Evolutionary conservation across 2,797 vertebrate species (phyloP).

Genomic region (Denticeps clupeoides): DNA sequence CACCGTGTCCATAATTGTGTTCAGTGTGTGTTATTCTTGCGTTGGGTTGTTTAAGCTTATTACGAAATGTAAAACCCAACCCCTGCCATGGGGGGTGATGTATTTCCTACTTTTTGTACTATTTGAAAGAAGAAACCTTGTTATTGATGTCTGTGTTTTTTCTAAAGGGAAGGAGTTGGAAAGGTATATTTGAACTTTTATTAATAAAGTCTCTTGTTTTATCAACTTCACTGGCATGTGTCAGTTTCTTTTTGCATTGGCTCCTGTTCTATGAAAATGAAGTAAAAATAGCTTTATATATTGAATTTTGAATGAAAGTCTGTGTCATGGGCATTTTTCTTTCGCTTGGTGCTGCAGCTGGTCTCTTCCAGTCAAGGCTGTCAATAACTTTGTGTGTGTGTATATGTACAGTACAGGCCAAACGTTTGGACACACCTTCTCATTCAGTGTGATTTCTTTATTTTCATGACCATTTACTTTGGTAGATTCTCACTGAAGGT

Average conservation of each 20-base stretch:
- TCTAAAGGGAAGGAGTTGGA: constrained; percentile 15
- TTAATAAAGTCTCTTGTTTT: constrained; percentile 36
- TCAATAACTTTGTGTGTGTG: no score
- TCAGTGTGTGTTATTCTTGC: constrained; percentile 31
- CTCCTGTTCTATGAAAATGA: background rate
- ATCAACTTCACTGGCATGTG: background rate
- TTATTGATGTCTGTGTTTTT: constrained; percentile 21
- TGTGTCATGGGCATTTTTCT: background rate
- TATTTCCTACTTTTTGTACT: constrained; percentile 33
- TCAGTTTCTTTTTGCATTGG: background rate
- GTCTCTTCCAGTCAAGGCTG: no score
- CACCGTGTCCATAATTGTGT: constrained; percentile 22
- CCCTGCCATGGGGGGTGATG: constrained; percentile 13
- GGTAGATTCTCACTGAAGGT: no score
- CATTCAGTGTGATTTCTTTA: no score
- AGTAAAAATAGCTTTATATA: background rate
- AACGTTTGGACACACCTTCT: no score
- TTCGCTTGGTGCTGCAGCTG: background rate
- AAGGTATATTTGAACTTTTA: constrained; percentile 24
- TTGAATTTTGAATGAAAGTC: background rate
- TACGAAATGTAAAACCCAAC: constrained; percentile 20
- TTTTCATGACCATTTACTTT: no score
- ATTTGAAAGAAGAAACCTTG: constrained; percentile 12
- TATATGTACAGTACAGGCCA: no score
- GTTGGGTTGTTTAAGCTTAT: constrained; percentile 22